phyloP scores from a whole-genome alignment of 2,888 invertebrate species.

The Brenthis hecate region DNA sequence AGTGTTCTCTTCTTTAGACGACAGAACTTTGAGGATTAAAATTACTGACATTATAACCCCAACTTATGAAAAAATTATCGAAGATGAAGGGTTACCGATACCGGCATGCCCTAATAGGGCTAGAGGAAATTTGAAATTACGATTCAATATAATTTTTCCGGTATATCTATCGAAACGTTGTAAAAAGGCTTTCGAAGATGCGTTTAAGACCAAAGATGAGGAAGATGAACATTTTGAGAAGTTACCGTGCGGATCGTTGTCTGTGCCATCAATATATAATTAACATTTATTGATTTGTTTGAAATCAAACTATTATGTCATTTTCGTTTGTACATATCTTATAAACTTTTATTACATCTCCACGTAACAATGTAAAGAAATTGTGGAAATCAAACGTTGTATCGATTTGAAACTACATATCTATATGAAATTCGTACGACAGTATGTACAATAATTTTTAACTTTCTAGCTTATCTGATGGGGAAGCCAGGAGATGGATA shows the following conservation, averaged over 20 bases:
- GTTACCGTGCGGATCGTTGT: slow-evolving; percentile 63
- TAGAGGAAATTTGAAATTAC: slow-evolving; percentile 87
- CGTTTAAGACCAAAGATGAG: slow-evolving; percentile 62
- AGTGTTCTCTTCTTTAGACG: slow-evolving; percentile 86
- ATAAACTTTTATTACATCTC: too few relatives aligned
- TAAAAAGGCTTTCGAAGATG: slow-evolving; percentile 67
- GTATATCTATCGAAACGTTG: slow-evolving; percentile 71
- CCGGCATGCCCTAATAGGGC: slow-evolving; percentile 82
- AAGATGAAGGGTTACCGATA: slow-evolving; percentile 88
- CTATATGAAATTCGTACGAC: too few relatives aligned
- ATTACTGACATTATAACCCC: slow-evolving; percentile 88
- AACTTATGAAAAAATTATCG: slow-evolving; percentile 85
- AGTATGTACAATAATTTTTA: too few relatives aligned
- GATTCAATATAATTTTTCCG: slow-evolving; percentile 81
- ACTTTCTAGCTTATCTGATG: too few relatives aligned
- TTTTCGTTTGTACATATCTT: too few relatives aligned
- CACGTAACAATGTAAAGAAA: too few relatives aligned
- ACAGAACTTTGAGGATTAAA: slow-evolving; percentile 85
- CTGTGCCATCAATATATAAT: slow-evolving; percentile 48
- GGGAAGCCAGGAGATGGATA: too few relatives aligned
- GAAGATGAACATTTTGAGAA: slow-evolving; percentile 65
- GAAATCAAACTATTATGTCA: too few relatives aligned
- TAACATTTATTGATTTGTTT: not conserved
- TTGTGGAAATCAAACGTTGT: too few relatives aligned
- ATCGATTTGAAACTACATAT: too few relatives aligned